Evolutionary conservation across 2,113 vertebrate genomes (phyloP).

Genomic region (Misgurnus anguillicaudatus): DNA sequence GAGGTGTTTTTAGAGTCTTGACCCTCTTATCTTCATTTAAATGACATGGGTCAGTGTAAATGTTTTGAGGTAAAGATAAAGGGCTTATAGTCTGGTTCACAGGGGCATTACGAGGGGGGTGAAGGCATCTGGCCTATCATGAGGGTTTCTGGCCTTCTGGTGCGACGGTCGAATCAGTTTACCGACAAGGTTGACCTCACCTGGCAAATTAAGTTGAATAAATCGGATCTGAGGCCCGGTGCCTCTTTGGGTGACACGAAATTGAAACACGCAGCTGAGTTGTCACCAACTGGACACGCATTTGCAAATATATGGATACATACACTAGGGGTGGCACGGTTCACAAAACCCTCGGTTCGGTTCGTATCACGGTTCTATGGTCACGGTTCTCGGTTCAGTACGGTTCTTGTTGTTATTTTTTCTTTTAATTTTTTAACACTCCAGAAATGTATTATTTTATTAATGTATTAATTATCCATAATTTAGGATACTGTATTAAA

Average conservation of each 20-base stretch:
- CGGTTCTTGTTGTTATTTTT: too few species aligned
- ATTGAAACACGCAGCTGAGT: slow-evolving; percentile 29
- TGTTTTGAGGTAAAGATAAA: slow-evolving; percentile 43
- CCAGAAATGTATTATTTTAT: too few species aligned
- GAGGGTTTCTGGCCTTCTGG: slow-evolving; percentile 1
- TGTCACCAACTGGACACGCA: not conserved
- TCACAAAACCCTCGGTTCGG: too few species aligned
- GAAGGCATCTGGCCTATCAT: slow-evolving; percentile 23
- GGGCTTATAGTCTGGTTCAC: not conserved
- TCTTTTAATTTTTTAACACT: too few species aligned
- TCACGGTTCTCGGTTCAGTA: too few species aligned
- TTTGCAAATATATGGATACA: slow-evolving; percentile 22
- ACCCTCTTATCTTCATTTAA: slow-evolving; percentile 1
- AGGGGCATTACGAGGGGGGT: not conserved
- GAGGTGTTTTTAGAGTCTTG: not conserved
- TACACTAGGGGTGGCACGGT: too few species aligned
- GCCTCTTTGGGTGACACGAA: not conserved
- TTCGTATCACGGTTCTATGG: too few species aligned
- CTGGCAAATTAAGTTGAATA: slow-evolving; percentile 70
- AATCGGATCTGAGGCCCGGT: slow-evolving; percentile 56
- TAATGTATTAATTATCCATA: too few species aligned
- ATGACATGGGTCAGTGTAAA: slow-evolving; percentile 26
- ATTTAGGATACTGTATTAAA: too few species aligned
- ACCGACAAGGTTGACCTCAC: slow-evolving; percentile 64
- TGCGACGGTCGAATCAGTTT: slow-evolving; percentile 41